Base-by-base conservation (phyloP, 1,140 invertebrate species). In the Drosophila pandora region DNA sequence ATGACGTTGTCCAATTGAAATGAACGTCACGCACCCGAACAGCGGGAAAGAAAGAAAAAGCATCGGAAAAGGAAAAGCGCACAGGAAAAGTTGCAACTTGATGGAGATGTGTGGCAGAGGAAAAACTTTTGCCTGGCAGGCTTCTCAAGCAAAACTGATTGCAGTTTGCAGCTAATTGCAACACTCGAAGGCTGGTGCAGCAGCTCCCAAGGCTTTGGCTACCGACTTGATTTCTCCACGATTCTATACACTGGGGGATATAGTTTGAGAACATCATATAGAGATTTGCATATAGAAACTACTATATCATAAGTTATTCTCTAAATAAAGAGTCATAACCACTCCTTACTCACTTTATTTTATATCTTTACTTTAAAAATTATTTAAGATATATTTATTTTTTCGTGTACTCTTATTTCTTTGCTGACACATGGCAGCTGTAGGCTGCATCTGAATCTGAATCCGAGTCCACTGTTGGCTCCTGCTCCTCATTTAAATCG, bases 401-500 rank as follows among this genome's bases (percentile, higher is more conserved):
- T 43, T 2, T 7, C 0, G 63, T 67, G 47, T 13, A 30, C 9
- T 70, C 2, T 48, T 62, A 8, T 41, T 76, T 68, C 56, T 49
- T 21, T 47, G 55, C 56, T 76, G 72, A 76, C 73, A 76, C 73
- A 76, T 76, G 73, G 56, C 63, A 69, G 62, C 69, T 72, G 54
- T 22, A 43, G 73, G 62, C 73, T 68, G 53, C 32, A 67, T 67
- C 63, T 53, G 52, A 67, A 67, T 64, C 73, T 68, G 53, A 43
- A 67, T 67, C 63, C 52, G 52, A 67, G 64, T 64, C 64, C 47
- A 32, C 52, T 21, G 49, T 50, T 67, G 63, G 49, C 68, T 81
- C 60, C 74, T 74, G 62, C 76, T 81, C 56, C 70, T 75, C 83
- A 88, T 83, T 82, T 88, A 62, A 87, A 75, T 85, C 79, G 69